Evolutionary conservation across 1,140 invertebrate genomes (phyloP), one percentile per base, ranked within the genome.

Genomic region (Tetragnatha versicolor): DNA sequence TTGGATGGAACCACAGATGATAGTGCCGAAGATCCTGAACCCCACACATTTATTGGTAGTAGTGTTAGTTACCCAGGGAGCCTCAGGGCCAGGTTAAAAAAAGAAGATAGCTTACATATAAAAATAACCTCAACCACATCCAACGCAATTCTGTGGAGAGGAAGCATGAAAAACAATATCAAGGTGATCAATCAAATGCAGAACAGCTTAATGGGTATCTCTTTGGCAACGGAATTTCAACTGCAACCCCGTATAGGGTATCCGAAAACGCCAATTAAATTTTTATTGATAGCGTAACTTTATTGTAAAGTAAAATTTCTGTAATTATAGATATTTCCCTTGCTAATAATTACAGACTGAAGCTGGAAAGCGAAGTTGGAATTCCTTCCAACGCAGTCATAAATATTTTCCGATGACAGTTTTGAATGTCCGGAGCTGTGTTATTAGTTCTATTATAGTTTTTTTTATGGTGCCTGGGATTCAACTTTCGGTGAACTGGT

Each of bases 211-310:
- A 58, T 58, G 31, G 55, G 55, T 10, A 27, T 58, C 35, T n/a
- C 20, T 31, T 20, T 58, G 55, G 29, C 55, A 47, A 47, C 17
- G 27, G 35, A 29, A 22, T 25, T 65, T 42, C 22, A 33, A 42
- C 33, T 65, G n/a, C 61, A 42, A 4, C 42, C 37, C 14, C 12
- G 20, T 47, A 20, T 47, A 20, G 42, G 33, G 42, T 25, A 27
- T 65, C 35, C 35, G 55, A 58, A 58, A 58, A 58, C 35, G 27
- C 35, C 29, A 65, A 65, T 65, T 65, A 65, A 45, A 33, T 39
- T 65, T 63, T 63, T 35, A 60, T 27, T 65, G 7, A 25, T 42
- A 5, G 61, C 61, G 42, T 65, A 65, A 39, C 39, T 65, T 65
- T 65, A 27, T 27, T 17, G 61, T 27, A 25, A 22, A 42, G 61